These are phyloP conservation scores for Orchesellides sinensis DNA, from an alignment of 2,888 invertebrate species.

Conservation along the genomic window DNA sequence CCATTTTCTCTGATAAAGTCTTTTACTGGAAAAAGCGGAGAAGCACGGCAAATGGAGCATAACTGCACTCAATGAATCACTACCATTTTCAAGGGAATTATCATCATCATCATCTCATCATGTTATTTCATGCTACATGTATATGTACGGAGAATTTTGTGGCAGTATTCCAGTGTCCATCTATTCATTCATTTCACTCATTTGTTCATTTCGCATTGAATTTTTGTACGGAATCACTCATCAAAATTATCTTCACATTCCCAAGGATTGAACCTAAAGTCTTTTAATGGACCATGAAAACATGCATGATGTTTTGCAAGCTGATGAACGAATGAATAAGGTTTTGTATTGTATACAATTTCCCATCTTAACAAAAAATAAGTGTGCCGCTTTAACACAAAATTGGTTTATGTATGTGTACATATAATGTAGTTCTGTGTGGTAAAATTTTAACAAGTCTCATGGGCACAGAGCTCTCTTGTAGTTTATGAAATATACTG, in stretches of 20 bases:
- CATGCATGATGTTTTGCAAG: slow-evolving; percentile 19
- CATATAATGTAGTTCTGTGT: too few relatives aligned
- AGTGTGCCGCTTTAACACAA: too few relatives aligned
- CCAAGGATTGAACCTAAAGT: slow-evolving; percentile 37
- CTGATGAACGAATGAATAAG: not conserved
- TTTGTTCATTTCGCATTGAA: slow-evolving; percentile 27
- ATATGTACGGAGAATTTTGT: not conserved
- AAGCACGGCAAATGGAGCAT: slow-evolving; percentile 49
- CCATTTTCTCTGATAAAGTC: slow-evolving; percentile 12
- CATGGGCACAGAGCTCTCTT: too few relatives aligned
- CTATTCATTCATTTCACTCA: slow-evolving; percentile 36
- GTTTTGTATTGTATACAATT: too few relatives aligned
- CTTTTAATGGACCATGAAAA: slow-evolving; percentile 55
- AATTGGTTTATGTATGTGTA: too few relatives aligned
- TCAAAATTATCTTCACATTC: slow-evolving; percentile 64
- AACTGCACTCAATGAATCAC: slow-evolving; percentile 48
- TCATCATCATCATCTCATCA: slow-evolving; percentile 18
- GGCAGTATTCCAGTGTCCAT: not conserved
- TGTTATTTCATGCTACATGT: not conserved
- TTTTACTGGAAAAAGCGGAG: slow-evolving; percentile 5
- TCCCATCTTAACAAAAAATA: too few relatives aligned
- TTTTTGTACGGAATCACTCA: slow-evolving; percentile 57
- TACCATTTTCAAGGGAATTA: slow-evolving; percentile 39
- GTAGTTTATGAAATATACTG: too few relatives aligned
- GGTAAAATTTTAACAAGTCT: too few relatives aligned